Base-by-base conservation (phyloP, 2,113 vertebrate species). In the Scomber scombrus region DNA sequence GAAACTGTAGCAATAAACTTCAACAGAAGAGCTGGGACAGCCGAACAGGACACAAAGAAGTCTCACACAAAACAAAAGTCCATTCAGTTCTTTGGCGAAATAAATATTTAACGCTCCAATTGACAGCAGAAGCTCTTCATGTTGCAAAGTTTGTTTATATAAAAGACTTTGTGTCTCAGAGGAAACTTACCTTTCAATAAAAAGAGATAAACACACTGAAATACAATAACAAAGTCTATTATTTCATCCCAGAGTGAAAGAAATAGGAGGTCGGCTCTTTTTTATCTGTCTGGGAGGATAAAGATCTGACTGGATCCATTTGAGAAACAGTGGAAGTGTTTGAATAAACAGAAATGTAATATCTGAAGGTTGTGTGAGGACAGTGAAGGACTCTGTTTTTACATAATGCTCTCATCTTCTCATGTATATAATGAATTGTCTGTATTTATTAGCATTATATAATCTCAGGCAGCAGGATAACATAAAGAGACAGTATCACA, bases 41-140 rank as follows among this genome's bases (percentile, higher is more conserved):
- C 60, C 0, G 5, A 62, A 23, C 12, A 19, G 18, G 16, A 74
- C 19, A 26, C 11, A 63, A 67, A 76, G 34, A 54, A 1, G 19
- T 49, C 26, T 19, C 21, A 47, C 11, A 43, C n/a, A 23, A 52
- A 84, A 86, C 71, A 87, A 78, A 81, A 72, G 60, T 65, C 60
- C 57, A 69, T 61, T 85, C 34, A 73, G 51, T 46, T 72, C 47
- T 56, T 71, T 15, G 16, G 11, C 45, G 14, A 31, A 71, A 64
- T 73, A 16, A 77, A 82, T 81, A 75, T 68, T 47, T 13, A 54
- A 70, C 2, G 8, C 63, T 81, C n/a, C 31, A 63, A 21, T 61
- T 55, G 43, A 55, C 61, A 77, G 47, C 51, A 18, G 14, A 6
- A 34, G 26, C 5, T 2, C 15, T 74, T 71, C 8, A 11, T 71